Conservation (phyloP, 2,888 invertebrate species). For the Brenthis daphne region DNA sequence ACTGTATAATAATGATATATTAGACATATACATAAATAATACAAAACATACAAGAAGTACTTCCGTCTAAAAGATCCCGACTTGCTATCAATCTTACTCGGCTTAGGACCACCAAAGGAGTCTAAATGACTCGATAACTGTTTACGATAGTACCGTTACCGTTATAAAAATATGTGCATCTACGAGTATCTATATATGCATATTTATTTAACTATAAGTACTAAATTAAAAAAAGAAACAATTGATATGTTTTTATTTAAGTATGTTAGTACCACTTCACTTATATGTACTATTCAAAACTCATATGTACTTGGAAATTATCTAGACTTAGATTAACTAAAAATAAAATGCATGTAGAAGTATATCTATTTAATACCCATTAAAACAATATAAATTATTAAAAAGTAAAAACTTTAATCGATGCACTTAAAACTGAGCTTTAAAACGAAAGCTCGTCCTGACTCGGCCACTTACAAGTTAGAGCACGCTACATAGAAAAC, state of each 20-base stretch:
- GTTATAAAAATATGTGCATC: slow-evolving; percentile 1
- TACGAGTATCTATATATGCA: no score
- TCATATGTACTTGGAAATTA: no score
- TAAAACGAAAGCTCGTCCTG: slow-evolving; percentile 2
- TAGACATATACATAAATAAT: background rate
- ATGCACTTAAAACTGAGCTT: slow-evolving; percentile 13
- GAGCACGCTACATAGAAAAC: slow-evolving; percentile 5
- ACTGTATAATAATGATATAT: background rate
- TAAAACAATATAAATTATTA: slow-evolving; percentile 7
- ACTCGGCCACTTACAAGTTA: slow-evolving; percentile 13
- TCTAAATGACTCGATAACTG: slow-evolving; percentile 9
- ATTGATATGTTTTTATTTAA: background rate
- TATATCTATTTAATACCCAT: slow-evolving; percentile 4
- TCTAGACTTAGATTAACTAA: no score
- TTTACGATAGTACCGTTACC: background rate
- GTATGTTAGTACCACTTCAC: background rate
- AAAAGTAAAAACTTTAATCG: slow-evolving; percentile 15
- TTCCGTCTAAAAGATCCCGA: background rate
- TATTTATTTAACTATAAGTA: background rate
- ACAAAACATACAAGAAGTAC: background rate
- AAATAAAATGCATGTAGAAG: background rate
- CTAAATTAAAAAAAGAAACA: background rate
- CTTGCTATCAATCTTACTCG: slow-evolving; percentile 30
- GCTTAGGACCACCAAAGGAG: slow-evolving; percentile 31
- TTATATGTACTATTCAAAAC: no score